Conservation (phyloP, 2,888 invertebrate species). For the Melieria picta region DNA sequence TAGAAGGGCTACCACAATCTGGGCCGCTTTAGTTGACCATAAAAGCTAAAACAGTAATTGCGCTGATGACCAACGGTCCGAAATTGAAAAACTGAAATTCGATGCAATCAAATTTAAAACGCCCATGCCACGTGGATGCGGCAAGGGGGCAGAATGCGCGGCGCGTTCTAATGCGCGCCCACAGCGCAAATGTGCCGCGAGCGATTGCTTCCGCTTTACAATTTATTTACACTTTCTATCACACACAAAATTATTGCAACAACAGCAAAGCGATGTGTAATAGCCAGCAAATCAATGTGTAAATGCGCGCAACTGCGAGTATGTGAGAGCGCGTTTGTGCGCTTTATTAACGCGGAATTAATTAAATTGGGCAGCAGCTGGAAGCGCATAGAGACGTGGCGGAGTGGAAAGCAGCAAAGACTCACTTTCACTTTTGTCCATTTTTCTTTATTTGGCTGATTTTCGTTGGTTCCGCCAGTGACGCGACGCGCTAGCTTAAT, state of each 20-base stretch:
- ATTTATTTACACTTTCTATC: not conserved
- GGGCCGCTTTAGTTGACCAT: too few species aligned
- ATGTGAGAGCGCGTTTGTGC: not conserved
- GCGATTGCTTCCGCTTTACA: slow-evolving; percentile 21
- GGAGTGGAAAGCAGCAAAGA: not conserved
- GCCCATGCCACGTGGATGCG: not conserved
- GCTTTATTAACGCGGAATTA: slow-evolving; percentile 31
- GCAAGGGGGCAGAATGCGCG: too few species aligned
- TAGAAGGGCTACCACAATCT: too few species aligned
- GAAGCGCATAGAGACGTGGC: not conserved
- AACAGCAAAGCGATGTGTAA: not conserved
- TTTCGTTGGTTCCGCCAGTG: too few species aligned
- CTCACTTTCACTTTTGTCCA: slow-evolving; percentile 29
- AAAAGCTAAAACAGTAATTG: too few species aligned
- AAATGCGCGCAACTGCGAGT: not conserved
- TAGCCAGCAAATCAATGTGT: not conserved
- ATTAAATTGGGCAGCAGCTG: slow-evolving; percentile 19
- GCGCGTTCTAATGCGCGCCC: too few species aligned
- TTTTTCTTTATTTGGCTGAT: slow-evolving; percentile 8
- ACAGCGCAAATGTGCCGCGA: not conserved
- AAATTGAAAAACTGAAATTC: not conserved
- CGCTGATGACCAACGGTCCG: too few species aligned
- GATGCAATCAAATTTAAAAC: not conserved
- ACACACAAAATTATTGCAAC: not conserved
- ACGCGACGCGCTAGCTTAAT: too few species aligned